Conservation (phyloP, 1,140 invertebrate genomes). For the Mylabris phalerata region DNA sequence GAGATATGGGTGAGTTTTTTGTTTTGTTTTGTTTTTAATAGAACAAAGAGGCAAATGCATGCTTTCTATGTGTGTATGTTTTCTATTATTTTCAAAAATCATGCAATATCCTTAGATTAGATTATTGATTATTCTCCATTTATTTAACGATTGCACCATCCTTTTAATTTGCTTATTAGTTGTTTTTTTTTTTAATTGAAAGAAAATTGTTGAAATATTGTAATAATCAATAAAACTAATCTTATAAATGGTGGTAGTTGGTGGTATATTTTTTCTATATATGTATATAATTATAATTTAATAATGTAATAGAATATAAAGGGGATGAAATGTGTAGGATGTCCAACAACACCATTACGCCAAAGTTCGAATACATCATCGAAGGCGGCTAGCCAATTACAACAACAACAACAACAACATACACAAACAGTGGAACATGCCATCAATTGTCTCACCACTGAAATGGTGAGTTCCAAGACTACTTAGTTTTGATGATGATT, state of each 20-base stretch:
- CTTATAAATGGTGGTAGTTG: neutral
- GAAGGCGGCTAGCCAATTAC: slow-evolving; percentile 13
- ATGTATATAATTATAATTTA: neutral
- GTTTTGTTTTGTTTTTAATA: too few relatives aligned
- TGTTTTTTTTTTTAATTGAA: neutral
- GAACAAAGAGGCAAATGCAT: neutral
- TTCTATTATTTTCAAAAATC: neutral
- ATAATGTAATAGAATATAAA: neutral
- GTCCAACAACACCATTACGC: slow-evolving; percentile 50
- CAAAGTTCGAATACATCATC: slow-evolving; percentile 29
- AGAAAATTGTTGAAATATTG: slow-evolving; percentile 26
- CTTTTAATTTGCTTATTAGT: neutral
- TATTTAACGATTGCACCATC: slow-evolving; percentile 11
- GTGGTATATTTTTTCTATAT: neutral
- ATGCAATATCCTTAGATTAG: slow-evolving; percentile 20
- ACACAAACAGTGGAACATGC: slow-evolving; percentile 59
- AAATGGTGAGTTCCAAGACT: slow-evolving; percentile 60
- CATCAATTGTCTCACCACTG: slow-evolving; percentile 68
- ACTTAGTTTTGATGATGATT: neutral
- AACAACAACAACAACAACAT: slow-evolving; percentile 41
- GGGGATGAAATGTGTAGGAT: slow-evolving; percentile 44
- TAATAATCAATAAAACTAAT: slow-evolving; percentile 31
- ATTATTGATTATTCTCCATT: slow-evolving; percentile 28
- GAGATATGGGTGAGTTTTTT: slow-evolving; percentile 67
- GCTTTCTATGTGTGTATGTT: neutral